phyloP scores from a whole-genome alignment of 2,888 invertebrate genomes.

The Coecobrya sp. region DNA sequence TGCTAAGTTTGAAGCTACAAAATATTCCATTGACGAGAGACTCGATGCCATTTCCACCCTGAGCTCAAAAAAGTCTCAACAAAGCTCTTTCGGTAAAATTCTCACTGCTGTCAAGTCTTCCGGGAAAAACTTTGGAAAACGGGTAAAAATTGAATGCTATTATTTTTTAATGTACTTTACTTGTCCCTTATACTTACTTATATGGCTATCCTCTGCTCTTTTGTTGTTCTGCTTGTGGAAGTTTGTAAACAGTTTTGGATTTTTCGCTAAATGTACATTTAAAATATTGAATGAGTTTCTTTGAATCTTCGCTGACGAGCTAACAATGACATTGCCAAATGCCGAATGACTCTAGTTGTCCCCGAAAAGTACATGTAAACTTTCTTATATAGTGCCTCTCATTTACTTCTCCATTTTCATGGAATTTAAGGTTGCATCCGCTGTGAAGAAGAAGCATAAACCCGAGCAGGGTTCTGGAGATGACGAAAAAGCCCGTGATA shows the following conservation, averaged over 20 bases:
- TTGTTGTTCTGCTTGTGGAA: not conserved
- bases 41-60: slow-evolving; percentile 68
- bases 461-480: slow-evolving; percentile 41
- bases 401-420: not conserved
- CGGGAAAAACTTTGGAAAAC: slow-evolving; percentile 72
- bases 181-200: not conserved
- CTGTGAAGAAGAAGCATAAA: slow-evolving; percentile 70
- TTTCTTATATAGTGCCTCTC: not conserved
- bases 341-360: not conserved
- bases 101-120: slow-evolving; percentile 79
- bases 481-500: slow-evolving; percentile 8
- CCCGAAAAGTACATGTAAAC: not conserved
- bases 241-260: not conserved
- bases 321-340: not conserved
- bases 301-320: not conserved
- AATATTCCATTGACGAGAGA: slow-evolving; percentile 68
- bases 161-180: slow-evolving; percentile 27
- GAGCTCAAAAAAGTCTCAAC: slow-evolving; percentile 63
- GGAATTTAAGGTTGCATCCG: slow-evolving; percentile 66
- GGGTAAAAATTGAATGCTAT: slow-evolving; percentile 57
- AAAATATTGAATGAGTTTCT: slow-evolving; percentile 35
- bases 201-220: not conserved
- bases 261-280: not conserved
- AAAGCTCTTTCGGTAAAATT: slow-evolving; percentile 73
- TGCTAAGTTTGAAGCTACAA: slow-evolving; percentile 71